phyloP scores from a whole-genome alignment of 2,797 vertebrate species.

The Pipistrellus pygmaeus region DNA sequence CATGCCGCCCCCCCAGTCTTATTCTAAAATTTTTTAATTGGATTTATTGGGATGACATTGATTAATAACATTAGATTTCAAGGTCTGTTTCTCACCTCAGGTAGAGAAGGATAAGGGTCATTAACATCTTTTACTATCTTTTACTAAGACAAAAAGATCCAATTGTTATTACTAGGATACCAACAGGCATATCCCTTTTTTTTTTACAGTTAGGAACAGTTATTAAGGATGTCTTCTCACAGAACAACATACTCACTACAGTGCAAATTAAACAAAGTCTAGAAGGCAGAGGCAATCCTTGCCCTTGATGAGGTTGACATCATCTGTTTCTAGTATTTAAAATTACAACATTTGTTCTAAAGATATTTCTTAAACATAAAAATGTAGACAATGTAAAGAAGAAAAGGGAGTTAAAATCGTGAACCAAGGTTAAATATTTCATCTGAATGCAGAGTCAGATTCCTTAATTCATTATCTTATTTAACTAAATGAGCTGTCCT shows the following conservation, averaged over 20 bases:
- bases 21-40: neutral
- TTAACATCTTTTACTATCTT: constrained; percentile 72
- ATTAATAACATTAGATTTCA: neutral
- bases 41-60: neutral
- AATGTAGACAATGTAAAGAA: neutral
- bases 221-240: constrained; percentile 16
- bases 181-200: constrained; percentile 42
- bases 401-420: neutral
- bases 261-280: neutral
- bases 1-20: no score
- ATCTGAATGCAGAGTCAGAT: neutral
- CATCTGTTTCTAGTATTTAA: neutral
- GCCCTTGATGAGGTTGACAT: constrained; percentile 26
- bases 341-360: neutral
- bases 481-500: neutral
- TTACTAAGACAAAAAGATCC: constrained; percentile 76
- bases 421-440: neutral
- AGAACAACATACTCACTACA: constrained; percentile 39
- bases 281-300: neutral
- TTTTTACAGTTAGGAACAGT: constrained; percentile 45
- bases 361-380: neutral
- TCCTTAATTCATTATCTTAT: neutral
- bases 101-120: constrained; percentile 64
- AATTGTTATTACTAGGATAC: constrained; percentile 67
- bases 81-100: constrained; percentile 59